Percentiles rank a stretch among this genome's conserved stretches.
Conservation (phyloP, 2,888 invertebrate genomes). For the Microctonus brassicae region DNA sequence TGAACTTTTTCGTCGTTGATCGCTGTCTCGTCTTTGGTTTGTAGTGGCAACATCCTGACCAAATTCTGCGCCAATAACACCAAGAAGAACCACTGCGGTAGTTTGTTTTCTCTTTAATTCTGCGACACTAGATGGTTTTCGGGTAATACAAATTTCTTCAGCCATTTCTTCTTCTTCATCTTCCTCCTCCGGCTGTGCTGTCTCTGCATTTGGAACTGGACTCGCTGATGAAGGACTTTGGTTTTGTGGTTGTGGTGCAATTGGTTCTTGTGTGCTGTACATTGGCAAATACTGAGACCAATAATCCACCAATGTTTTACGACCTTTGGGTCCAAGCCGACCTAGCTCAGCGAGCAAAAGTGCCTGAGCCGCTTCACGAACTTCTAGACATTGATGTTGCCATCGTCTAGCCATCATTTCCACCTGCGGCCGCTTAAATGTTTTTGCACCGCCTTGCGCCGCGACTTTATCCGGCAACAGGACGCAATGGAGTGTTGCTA, state of each 20-base stretch:
- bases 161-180: slow-evolving; percentile 87
- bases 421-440: slow-evolving; percentile 94
- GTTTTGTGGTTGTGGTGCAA: slow-evolving; percentile 76
- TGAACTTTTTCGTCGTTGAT: slow-evolving; percentile 80
- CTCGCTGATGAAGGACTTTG: slow-evolving; percentile 69
- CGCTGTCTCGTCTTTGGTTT: slow-evolving; percentile 75
- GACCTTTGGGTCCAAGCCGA: slow-evolving; percentile 88
- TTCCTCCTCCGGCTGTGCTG: slow-evolving; percentile 78
- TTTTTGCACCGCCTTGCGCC: slow-evolving; percentile 77
- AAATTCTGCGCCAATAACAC: slow-evolving; percentile 98
- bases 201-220: slow-evolving; percentile 57
- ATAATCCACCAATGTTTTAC: slow-evolving; percentile 91
- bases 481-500: slow-evolving; percentile 97
- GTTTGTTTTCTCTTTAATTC: slow-evolving; percentile 95
- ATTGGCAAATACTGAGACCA: slow-evolving; percentile 97
- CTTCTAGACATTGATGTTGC: slow-evolving; percentile 99
- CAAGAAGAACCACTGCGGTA: slow-evolving; percentile 95
- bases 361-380: slow-evolving; percentile 96
- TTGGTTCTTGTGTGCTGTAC: slow-evolving; percentile 85
- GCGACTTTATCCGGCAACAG: slow-evolving; percentile 93
- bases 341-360: slow-evolving; percentile 93
- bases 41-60: slow-evolving; percentile 92
- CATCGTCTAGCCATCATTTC: slow-evolving; percentile 97
- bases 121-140: slow-evolving; percentile 87
- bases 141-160: slow-evolving; percentile 75